Evolutionary conservation across 2,888 invertebrate genomes (phyloP).

Genomic region (Lepidochrysops patricia): DNA sequence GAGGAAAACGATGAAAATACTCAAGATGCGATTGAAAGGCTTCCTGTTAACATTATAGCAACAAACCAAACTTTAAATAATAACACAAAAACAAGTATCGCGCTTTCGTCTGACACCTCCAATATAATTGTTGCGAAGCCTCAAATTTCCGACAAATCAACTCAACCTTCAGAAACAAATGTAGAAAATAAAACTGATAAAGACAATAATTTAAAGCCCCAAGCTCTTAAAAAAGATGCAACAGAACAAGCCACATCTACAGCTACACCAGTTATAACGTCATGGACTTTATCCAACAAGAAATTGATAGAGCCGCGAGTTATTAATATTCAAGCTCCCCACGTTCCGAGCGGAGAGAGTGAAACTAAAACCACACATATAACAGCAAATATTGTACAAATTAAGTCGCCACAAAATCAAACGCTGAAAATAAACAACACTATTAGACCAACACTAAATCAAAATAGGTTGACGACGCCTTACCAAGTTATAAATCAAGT

Average conservation of each 20-base stretch:
- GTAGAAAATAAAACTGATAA: constrained; percentile 41
- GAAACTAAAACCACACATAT: constrained; percentile 56
- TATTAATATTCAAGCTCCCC: constrained; percentile 45
- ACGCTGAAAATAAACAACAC: constrained; percentile 40
- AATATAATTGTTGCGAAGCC: constrained; percentile 68
- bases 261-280: constrained; percentile 71
- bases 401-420: constrained; percentile 47
- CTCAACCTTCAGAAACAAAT: constrained; percentile 40
- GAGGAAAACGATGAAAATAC: constrained; percentile 80
- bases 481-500: constrained; percentile 65
- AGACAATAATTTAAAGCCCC: constrained; percentile 47
- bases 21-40: constrained; percentile 55
- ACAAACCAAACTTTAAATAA: constrained; percentile 42
- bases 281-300: constrained; percentile 69
- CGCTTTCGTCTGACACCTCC: constrained; percentile 50
- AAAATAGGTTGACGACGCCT: constrained; percentile 49
- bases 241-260: constrained; percentile 53
- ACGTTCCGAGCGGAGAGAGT: constrained; percentile 37
- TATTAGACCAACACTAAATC: constrained; percentile 46
- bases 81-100: constrained; percentile 37
- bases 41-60: constrained; percentile 53
- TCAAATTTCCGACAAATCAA: constrained; percentile 30
- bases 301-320: constrained; percentile 57
- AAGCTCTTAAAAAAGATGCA: constrained; percentile 47
- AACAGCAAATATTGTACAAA: constrained; percentile 60